A percentile compares a stretch with the other conserved stretches of the same genome.
These are phyloP conservation scores for Micronycteris hirsuta DNA, from an alignment of 2,113 vertebrate species.

Conservation along the genomic window DNA sequence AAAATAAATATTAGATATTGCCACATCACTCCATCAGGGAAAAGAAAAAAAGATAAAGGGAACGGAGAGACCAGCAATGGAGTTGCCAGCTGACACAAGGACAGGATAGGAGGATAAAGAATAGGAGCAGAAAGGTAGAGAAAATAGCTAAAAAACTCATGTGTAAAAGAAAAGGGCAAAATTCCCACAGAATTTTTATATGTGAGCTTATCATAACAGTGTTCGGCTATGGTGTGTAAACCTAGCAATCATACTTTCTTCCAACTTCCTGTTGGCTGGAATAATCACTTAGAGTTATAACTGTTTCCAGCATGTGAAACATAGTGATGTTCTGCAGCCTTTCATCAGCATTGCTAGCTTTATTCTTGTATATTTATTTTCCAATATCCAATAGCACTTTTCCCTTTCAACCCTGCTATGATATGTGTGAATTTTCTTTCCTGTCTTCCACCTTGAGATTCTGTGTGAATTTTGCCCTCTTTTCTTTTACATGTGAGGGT, in stretches of 20 bases:
- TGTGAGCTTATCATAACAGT: neutral
- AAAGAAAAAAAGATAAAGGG: neutral
- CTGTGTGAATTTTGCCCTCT: neutral
- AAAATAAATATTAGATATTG: neutral
- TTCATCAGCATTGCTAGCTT: neutral
- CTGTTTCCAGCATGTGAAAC: neutral
- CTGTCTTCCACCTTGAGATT: neutral
- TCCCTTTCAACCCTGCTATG: neutral
- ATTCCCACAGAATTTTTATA: neutral
- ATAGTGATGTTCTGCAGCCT: neutral
- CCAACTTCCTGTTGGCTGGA: neutral
- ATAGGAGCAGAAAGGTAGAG: neutral
- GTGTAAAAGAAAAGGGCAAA: too few species aligned
- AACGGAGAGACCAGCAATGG: neutral
- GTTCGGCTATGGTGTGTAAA: neutral
- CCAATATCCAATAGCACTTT: neutral
- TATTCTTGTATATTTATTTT: slow-evolving; percentile 9
- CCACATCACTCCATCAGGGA: neutral
- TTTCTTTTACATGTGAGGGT: neutral
- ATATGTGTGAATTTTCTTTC: neutral
- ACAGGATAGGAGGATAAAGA: neutral
- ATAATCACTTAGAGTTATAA: neutral
- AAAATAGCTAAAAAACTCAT: slow-evolving; percentile 1
- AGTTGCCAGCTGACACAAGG: neutral
- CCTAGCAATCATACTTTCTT: neutral